Evolutionary conservation across 2,113 vertebrate genomes (phyloP).

Genomic region (Perca schrenkii): DNA sequence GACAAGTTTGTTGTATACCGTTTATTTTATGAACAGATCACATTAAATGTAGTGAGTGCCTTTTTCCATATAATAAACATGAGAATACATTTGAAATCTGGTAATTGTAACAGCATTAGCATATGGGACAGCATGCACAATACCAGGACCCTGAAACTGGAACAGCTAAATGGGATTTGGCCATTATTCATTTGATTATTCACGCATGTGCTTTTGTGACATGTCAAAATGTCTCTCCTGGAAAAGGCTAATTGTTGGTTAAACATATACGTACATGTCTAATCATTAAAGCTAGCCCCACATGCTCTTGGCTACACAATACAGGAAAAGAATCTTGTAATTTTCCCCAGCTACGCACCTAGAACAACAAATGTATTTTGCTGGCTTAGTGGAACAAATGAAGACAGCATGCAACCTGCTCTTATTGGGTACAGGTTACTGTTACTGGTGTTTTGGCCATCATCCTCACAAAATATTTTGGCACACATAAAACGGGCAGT

Average conservation of each 20-base stretch:
- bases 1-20: slow-evolving; percentile 69
- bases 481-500: not conserved
- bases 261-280: no score
- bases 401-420: not conserved
- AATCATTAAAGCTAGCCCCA: not conserved
- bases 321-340: not conserved
- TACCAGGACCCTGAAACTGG: not conserved
- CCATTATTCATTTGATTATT: not conserved
- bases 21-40: slow-evolving; percentile 70
- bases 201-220: no score
- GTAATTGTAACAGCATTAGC: not conserved
- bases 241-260: no score
- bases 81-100: slow-evolving; percentile 33
- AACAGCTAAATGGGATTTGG: not conserved
- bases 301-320: not conserved
- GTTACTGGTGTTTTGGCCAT: not conserved
- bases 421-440: not conserved
- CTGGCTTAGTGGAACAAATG: not conserved
- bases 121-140: not conserved
- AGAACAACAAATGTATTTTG: not conserved
- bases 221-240: no score
- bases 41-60: slow-evolving; percentile 84
- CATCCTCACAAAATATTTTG: not conserved
- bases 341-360: no score
- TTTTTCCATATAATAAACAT: slow-evolving; percentile 80